phyloP scores from a whole-genome alignment of 1,140 invertebrate genomes.

The Bombus fervidus region DNA sequence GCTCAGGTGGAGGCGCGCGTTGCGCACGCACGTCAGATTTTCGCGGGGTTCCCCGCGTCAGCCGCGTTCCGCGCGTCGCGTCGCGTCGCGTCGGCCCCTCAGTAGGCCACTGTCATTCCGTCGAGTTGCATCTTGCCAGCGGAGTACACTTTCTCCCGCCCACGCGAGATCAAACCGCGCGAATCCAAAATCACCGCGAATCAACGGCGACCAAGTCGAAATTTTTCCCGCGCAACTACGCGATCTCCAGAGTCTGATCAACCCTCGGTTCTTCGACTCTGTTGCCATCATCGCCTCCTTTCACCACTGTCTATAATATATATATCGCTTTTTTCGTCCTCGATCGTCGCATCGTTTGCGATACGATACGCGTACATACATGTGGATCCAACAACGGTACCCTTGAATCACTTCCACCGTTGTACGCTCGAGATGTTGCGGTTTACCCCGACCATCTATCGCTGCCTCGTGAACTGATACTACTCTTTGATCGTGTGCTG shows the following conservation, averaged over 20 bases:
- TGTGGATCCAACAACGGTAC: constrained; percentile 12
- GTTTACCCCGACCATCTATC: neutral
- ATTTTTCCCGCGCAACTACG: constrained; percentile 3
- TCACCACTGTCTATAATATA: no score
- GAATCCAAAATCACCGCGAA: neutral
- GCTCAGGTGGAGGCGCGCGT: constrained; percentile 26
- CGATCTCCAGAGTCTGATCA: neutral
- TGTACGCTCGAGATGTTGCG: neutral
- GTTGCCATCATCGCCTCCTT: neutral
- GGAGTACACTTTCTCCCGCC: constrained; percentile 31
- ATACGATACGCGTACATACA: neutral
- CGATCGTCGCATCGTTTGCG: neutral
- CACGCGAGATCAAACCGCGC: constrained; percentile 41
- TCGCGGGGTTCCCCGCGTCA: constrained; percentile 59
- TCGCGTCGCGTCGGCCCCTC: constrained; percentile 46
- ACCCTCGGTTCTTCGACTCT: neutral
- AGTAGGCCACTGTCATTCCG: constrained; percentile 66
- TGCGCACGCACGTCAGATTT: constrained; percentile 66
- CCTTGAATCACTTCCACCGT: constrained; percentile 3
- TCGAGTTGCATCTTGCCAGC: constrained; percentile 57
- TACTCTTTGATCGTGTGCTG: neutral
- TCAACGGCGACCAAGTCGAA: neutral
- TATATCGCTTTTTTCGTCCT: neutral
- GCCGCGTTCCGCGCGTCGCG: constrained; percentile 20
- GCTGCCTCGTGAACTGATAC: no score